Evolutionary conservation across 2,888 invertebrate species (phyloP), one percentile per base, ranked within the genome.

Genomic region (Ochropacha duplaris): DNA sequence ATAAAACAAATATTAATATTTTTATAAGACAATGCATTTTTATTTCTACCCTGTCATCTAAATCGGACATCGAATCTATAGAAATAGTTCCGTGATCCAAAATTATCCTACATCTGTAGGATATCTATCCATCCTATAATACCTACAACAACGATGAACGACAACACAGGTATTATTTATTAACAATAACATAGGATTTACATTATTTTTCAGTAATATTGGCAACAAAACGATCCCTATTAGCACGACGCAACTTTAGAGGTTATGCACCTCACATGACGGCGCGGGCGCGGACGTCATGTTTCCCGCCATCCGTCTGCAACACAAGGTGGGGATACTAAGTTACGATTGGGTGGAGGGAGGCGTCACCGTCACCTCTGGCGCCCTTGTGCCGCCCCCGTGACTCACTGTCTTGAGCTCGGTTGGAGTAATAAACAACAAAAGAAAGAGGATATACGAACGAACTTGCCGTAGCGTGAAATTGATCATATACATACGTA

Each of bases 401-500:
- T 52, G 51, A 52, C 51, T 52, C 31, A 52, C 51, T 34, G 51
- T 12, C 19, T 44, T 44, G 19, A 44, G 8, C 51, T 22, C 34
- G 19, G 5, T 28, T 54, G 59, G 61, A 64, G 71, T 63, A 62
- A 60, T 64, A 59, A 69, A 71, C 64, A 65, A 76, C 64, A 78
- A 78, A 76, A 74, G 79, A 70, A 60, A 71, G 67, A 60, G 63
- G 65, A 44, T 44, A 44, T 44, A 44, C 34, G 65, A 68, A 44
- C 34, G 65, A 68, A 68, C 66, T 57, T 69, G 68, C 58, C 59
- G 69, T 66, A 61, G 74, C 74, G 66, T 72, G 72, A 74, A 78
- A 80, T 71, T 70, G 57, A 58, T 64, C 70, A 79, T 78, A 78
- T 68, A 69, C 70, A 75, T 78, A 73, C 63, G 60, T 73, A 76